Base-by-base conservation (phyloP, 2,113 vertebrate genomes). In the Miniopterus natalensis region DNA sequence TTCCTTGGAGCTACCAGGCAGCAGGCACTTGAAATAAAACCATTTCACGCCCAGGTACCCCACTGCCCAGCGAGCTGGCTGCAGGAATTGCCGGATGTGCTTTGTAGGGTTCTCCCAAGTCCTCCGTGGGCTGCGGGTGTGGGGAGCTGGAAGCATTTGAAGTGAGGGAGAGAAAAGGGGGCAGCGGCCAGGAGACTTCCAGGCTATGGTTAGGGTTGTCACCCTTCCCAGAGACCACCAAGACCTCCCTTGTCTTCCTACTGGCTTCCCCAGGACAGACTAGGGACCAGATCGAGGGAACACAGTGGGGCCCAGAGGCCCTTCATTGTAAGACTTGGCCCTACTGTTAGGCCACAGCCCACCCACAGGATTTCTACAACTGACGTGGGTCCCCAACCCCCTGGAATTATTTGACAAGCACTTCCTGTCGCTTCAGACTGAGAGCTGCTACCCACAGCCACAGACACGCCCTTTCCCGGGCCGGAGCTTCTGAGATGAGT, bases 11-110 rank as follows among this genome's bases (percentile, higher is more conserved):
- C 61, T 42, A 18, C 27, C 57, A 31, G 40, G 5, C 23, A 40
- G n/a, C 57, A 31, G 78, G 29, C 47, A 3, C 20, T 27, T 63
- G 59, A 59, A 47, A 27, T 36, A 36, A 86, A 95, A 31, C 10
- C 9, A 6, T 15, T 23, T 21, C 0, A 1, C 14, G 36, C 1
- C 2, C 0, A 3, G 8, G n/a, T 40, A 47, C 59, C 45, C 5
- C 4, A 0, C 14, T 18, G 75, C 53, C 31, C 0, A 3, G 2
- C 6, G 25, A 17, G 25, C 51, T 73, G 75, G 55, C 75, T 7
- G 2, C 36, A 0, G 5, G 45, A 23, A 1, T 31, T 10, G 31
- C 21, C 1, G 0, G 61, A 4, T 45, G 7, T 11, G 8, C 20
- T 25, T 3, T 63, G 61, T 20, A 11, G 2, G 21, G 5, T 9